Conservation (phyloP, 1,140 invertebrate genomes). For the Bombus affinis region DNA sequence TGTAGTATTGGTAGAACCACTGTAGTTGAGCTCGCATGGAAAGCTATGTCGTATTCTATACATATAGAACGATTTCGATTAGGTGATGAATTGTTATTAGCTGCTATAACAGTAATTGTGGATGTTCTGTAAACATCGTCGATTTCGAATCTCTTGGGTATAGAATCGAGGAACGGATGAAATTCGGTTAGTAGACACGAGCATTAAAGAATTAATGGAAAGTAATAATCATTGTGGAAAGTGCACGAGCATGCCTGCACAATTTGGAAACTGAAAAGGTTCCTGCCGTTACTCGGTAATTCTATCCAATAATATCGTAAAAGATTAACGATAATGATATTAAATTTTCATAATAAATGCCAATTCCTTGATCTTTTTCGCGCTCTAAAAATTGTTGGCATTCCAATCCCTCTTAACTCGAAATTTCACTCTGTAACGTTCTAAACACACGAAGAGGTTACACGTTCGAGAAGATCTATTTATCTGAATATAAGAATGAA, state of each 20-base stretch:
- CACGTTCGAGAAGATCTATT: no score
- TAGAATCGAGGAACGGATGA: background rate
- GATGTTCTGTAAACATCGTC: background rate
- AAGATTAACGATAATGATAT: no score
- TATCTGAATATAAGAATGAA: no score
- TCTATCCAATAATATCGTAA: no score
- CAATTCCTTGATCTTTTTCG: no score
- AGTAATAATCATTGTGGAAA: background rate
- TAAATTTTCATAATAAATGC: no score
- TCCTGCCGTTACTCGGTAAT: no score
- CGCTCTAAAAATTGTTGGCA: no score
- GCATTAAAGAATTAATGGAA: no score
- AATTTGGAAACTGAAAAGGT: background rate
- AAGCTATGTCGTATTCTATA: background rate
- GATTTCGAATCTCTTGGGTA: background rate
- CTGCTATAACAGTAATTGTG: conserved; percentile 4
- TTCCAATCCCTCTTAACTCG: no score
- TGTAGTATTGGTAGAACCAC: background rate
- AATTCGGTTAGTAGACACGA: background rate
- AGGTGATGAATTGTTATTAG: background rate
- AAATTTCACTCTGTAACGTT: no score
- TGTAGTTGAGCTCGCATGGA: background rate
- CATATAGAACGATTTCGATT: background rate
- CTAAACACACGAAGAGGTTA: no score
- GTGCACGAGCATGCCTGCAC: background rate